These are phyloP conservation scores for Calypte anna DNA, from an alignment of 2,113 vertebrate genomes.

Conservation along the genomic window DNA sequence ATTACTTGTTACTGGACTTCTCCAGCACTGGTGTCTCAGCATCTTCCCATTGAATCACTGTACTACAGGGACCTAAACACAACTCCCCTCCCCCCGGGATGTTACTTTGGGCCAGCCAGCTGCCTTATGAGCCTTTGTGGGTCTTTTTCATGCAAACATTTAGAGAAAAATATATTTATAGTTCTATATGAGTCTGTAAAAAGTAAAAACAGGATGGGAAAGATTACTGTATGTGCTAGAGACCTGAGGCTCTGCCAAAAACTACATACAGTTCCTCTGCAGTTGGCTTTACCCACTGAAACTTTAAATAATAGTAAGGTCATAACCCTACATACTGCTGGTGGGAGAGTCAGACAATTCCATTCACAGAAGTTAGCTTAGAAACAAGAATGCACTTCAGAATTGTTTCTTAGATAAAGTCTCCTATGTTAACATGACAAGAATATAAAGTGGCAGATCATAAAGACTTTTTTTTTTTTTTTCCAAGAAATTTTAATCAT, in stretches of 20 bases:
- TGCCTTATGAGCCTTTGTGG: background rate
- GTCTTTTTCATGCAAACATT: background rate
- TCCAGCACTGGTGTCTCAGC: background rate
- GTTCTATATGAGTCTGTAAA: background rate
- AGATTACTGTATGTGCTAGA: background rate
- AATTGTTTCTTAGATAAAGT: background rate
- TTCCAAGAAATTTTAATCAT: background rate
- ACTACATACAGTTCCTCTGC: background rate
- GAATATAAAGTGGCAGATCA: background rate
- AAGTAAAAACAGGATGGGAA: background rate
- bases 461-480: background rate
- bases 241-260: conserved; percentile 19
- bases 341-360: conserved; percentile 14
- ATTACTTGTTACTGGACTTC: background rate
- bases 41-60: background rate
- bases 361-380: fast-evolving
- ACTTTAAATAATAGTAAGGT: conserved; percentile 44
- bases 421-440: background rate
- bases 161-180: background rate
- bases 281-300: background rate
- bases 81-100: background rate
- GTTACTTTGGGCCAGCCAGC: background rate
- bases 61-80: background rate
- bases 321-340: background rate
- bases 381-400: background rate